phyloP scores from a whole-genome alignment of 2,888 invertebrate species.

The Heliconius sara region DNA sequence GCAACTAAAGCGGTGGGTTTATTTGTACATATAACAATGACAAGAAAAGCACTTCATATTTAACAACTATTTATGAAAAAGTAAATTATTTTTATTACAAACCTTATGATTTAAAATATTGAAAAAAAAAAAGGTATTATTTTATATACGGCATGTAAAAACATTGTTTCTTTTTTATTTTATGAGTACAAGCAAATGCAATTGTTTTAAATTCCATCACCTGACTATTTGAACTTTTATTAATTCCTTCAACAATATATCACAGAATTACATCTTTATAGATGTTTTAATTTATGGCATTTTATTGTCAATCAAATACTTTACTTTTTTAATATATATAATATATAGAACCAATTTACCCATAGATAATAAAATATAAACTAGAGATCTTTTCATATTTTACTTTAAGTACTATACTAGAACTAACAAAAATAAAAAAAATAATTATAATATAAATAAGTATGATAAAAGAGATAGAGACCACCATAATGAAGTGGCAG shows the following conservation, averaged over 20 bases:
- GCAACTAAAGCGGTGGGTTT: slow-evolving; percentile 21
- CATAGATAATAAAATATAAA: not conserved
- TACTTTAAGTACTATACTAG: slow-evolving; percentile 33
- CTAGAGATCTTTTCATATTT: slow-evolving; percentile 40
- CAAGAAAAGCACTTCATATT: slow-evolving; percentile 28
- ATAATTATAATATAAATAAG: slow-evolving; percentile 20
- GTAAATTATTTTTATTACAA: not conserved
- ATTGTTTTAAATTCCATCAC: not conserved
- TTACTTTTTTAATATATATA: not conserved
- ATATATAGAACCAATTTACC: slow-evolving; percentile 13
- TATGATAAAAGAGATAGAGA: slow-evolving; percentile 9
- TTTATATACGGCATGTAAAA: not conserved
- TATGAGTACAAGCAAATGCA: not conserved
- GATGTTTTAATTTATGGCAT: slow-evolving; percentile 24
- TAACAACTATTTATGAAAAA: not conserved
- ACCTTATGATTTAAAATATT: not conserved
- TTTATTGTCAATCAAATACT: slow-evolving; percentile 23
- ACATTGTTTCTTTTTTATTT: not conserved
- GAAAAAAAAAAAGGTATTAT: not conserved
- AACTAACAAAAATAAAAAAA: slow-evolving; percentile 30
- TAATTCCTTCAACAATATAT: slow-evolving; percentile 22
- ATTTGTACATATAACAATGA: slow-evolving; percentile 23
- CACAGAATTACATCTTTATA: slow-evolving; percentile 19
- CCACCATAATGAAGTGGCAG: not conserved
- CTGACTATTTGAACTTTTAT: not conserved